Conservation (phyloP, 2,888 invertebrate genomes). For the Apeira syringaria region DNA sequence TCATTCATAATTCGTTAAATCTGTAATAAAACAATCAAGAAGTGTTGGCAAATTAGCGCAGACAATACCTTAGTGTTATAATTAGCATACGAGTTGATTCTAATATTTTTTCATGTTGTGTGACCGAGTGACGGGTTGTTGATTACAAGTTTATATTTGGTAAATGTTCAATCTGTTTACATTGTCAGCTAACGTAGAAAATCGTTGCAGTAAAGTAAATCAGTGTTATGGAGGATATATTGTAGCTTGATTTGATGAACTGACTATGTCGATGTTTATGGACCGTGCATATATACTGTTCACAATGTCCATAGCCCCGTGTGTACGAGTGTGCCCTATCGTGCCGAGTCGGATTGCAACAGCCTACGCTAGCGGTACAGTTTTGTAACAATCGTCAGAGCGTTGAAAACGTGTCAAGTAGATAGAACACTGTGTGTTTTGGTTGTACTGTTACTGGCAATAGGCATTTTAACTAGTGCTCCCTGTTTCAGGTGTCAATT, state of each 20-base stretch:
- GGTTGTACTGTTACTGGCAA: conserved; percentile 32
- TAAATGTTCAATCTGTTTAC: conserved; percentile 68
- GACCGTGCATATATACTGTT: conserved; percentile 61
- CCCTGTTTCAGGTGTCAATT: conserved; percentile 30
- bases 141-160: conserved; percentile 39
- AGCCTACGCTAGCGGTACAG: conserved; percentile 51
- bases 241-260: conserved; percentile 58
- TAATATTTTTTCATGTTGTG: conserved; percentile 35
- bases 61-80: conserved; percentile 70
- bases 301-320: conserved; percentile 44
- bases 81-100: conserved; percentile 50
- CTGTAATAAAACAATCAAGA: conserved; percentile 48
- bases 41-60: conserved; percentile 77
- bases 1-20: conserved; percentile 46
- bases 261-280: conserved; percentile 55
- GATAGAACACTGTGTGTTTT: conserved; percentile 47
- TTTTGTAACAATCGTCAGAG: conserved; percentile 79
- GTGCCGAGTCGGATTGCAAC: conserved; percentile 46
- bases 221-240: conserved; percentile 62
- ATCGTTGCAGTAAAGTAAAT: conserved; percentile 48
- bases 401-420: conserved; percentile 79
- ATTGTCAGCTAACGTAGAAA: conserved; percentile 62
- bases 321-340: conserved; percentile 26
- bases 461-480: conserved; percentile 30
- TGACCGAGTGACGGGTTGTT: conserved; percentile 37